phyloP scores from a whole-genome alignment of 2,888 invertebrate genomes.

The Panopea generosa region DNA sequence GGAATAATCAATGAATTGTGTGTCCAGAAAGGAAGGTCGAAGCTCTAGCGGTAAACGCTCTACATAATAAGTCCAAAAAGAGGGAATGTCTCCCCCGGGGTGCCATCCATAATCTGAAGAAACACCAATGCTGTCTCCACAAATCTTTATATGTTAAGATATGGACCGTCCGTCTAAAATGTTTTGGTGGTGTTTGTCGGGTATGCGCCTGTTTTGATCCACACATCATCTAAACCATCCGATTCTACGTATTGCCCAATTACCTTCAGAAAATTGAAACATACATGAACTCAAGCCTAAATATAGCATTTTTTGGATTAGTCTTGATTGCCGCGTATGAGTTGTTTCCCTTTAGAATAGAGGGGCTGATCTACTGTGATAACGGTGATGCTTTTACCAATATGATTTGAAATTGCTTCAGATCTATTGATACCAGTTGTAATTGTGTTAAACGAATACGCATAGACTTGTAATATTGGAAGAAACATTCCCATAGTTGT shows the following conservation, averaged over 20 bases:
- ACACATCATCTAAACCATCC: constrained; percentile 32
- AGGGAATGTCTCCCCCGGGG: too few relatives aligned
- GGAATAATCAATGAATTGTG: too few relatives aligned
- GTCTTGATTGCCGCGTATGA: constrained; percentile 20
- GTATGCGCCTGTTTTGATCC: constrained; percentile 28
- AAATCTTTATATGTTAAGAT: constrained; percentile 21
- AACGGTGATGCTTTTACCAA: constrained; percentile 42
- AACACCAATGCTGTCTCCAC: constrained; percentile 14
- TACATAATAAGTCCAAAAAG: too few relatives aligned
- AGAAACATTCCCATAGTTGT: constrained; percentile 28
- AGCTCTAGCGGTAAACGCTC: too few relatives aligned
- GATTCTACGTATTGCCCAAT: constrained; percentile 34
- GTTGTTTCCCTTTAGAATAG: constrained; percentile 24
- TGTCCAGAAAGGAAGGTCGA: too few relatives aligned
- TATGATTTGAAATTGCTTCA: constrained; percentile 10
- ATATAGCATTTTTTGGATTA: constrained; percentile 21
- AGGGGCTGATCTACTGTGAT: constrained; percentile 42
- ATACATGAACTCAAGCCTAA: constrained; percentile 26
- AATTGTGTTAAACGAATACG: constrained; percentile 45
- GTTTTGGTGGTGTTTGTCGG: constrained; percentile 13
- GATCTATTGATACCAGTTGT: constrained; percentile 30
- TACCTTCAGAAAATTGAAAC: constrained; percentile 34
- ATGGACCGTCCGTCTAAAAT: constrained; percentile 29
- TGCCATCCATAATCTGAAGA: constrained; percentile 5
- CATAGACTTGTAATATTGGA: constrained; percentile 36